phyloP scores from a whole-genome alignment of 1,140 invertebrate genomes.

The Pseudomyrmex flavicornis region DNA sequence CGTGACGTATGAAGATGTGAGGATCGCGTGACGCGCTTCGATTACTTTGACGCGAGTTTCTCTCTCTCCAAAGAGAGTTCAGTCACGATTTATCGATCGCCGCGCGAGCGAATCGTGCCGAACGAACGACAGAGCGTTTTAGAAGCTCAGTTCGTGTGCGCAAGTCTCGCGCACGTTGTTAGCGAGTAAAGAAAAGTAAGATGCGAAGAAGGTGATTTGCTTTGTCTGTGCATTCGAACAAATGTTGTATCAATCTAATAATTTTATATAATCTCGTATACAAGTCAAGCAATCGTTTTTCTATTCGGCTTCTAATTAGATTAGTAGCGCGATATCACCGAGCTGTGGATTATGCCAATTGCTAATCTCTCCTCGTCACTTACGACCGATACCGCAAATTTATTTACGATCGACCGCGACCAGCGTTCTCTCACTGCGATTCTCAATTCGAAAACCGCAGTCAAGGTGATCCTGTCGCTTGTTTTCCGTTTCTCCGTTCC shows the following conservation, averaged over 20 bases:
- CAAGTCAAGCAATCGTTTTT: too few relatives aligned
- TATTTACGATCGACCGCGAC: constrained; percentile 8
- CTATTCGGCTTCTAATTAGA: too few relatives aligned
- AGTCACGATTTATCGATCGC: constrained; percentile 57
- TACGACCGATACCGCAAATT: constrained; percentile 6
- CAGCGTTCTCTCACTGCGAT: neutral
- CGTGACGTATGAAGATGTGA: constrained; percentile 51
- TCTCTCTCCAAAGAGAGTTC: constrained; percentile 30
- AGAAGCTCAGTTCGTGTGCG: constrained; percentile 12
- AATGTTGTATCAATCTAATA: too few relatives aligned
- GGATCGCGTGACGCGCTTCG: constrained; percentile 61
- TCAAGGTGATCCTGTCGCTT: constrained; percentile 75
- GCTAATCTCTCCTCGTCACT: neutral
- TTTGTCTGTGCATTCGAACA: too few relatives aligned
- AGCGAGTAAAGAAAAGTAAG: neutral
- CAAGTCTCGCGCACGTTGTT: neutral
- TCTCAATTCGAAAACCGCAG: constrained; percentile 54
- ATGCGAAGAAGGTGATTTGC: neutral
- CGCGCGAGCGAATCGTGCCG: constrained; percentile 17
- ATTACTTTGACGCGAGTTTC: constrained; percentile 37
- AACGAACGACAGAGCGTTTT: neutral
- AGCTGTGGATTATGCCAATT: too few relatives aligned
- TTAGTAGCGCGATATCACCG: too few relatives aligned
- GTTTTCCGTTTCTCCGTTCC: constrained; percentile 61
- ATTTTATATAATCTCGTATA: too few relatives aligned